Conservation (phyloP, 2,888 invertebrate genomes). For the Oxytorus armatus region DNA sequence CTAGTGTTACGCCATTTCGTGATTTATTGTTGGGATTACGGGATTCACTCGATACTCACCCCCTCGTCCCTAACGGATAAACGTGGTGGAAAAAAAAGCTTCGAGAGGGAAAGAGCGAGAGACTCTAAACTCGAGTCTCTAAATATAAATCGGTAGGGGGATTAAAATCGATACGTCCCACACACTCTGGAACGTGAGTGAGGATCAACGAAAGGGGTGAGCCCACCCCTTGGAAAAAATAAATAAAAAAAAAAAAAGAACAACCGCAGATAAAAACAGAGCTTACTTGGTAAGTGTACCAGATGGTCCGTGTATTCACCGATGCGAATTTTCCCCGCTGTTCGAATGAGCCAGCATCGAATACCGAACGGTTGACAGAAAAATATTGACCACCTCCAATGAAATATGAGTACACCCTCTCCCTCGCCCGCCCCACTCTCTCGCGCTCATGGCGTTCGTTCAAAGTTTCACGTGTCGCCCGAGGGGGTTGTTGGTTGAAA, state of each 20-base stretch:
- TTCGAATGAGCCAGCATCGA: conserved; percentile 4
- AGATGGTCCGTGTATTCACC: too few species aligned
- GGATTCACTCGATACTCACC: conserved; percentile 31
- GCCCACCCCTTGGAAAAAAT: too few species aligned
- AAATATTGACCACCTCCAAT: conserved; percentile 59
- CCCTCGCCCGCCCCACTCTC: background rate
- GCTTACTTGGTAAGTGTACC: conserved; percentile 47
- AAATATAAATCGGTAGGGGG: conserved; percentile 60
- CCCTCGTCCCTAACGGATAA: too few species aligned
- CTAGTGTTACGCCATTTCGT: conserved; percentile 17
- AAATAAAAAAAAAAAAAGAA: conserved; percentile 28
- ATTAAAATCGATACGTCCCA: conserved; percentile 53
- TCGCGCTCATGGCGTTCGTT: background rate
- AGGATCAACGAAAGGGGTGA: conserved; percentile 22
- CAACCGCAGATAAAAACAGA: conserved; percentile 41
- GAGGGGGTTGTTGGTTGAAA: too few species aligned
- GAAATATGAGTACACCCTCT: conserved; percentile 51
- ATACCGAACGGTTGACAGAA: conserved; percentile 36
- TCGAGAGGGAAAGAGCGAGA: too few species aligned
- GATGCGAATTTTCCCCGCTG: conserved; percentile 24
- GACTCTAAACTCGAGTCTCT: conserved; percentile 20
- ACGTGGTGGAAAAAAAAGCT: conserved; percentile 21
- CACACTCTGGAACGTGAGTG: conserved; percentile 7
- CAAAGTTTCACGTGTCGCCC: conserved; percentile 31
- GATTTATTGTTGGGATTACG: conserved; percentile 56